phyloP scores from a whole-genome alignment of 2,113 vertebrate genomes.

The Brienomyrus brachyistius region DNA sequence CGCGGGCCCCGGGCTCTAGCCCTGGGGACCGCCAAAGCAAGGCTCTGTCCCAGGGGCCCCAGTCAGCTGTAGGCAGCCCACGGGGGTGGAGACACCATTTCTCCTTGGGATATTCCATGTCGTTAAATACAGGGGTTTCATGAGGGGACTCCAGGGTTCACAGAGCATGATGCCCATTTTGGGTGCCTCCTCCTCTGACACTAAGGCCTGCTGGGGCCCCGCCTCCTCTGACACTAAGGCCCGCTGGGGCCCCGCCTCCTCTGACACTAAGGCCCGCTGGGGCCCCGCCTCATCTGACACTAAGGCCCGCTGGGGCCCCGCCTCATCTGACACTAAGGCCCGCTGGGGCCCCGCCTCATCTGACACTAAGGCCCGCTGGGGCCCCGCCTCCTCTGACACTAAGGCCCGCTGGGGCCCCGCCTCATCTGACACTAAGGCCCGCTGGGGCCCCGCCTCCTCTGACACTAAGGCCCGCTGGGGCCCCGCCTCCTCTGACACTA shows the following conservation, averaged over 20 bases:
- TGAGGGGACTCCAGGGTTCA: not conserved
- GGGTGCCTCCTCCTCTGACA: not conserved
- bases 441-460: not conserved
- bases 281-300: no score
- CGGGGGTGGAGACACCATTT: not conserved
- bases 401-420: not conserved
- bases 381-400: no score
- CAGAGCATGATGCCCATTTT: not conserved
- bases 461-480: not conserved
- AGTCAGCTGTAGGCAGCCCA: not conserved
- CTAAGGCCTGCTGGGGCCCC: not conserved
- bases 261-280: not conserved
- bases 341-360: no score
- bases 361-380: no score
- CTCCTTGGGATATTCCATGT: not conserved
- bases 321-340: no score
- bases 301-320: no score
- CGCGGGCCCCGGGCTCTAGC: not conserved
- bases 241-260: not conserved
- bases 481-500: not conserved
- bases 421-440: not conserved
- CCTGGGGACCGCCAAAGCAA: not conserved
- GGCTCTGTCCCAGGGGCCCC: not conserved
- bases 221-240: not conserved
- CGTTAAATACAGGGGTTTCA: not conserved